Evolutionary conservation across 1,140 invertebrate genomes (phyloP).

Genomic region (Cotesia typhae): DNA sequence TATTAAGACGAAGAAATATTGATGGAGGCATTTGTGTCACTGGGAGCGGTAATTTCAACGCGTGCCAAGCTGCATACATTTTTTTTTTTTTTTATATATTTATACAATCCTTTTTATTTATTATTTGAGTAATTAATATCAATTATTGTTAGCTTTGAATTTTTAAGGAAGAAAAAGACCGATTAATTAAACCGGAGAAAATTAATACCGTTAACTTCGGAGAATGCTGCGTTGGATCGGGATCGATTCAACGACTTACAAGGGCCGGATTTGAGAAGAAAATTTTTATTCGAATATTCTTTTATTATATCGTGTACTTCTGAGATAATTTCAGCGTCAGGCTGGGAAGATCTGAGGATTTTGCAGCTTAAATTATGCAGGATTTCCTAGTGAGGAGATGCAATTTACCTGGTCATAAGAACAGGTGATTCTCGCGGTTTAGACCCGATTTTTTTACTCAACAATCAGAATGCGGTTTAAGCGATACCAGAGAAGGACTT

Average conservation of each 20-base stretch:
- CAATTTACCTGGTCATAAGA: not conserved
- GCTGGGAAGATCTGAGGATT: no score
- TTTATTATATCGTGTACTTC: no score
- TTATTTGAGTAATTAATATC: not conserved
- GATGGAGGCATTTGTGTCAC: slow-evolving; percentile 50
- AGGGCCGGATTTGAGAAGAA: no score
- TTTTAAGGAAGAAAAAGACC: no score
- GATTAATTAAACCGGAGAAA: not conserved
- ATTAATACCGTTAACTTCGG: not conserved
- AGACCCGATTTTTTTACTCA: slow-evolving; percentile 7
- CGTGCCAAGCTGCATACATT: slow-evolving; percentile 37
- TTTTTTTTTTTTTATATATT: not conserved
- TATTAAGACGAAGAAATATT: not conserved
- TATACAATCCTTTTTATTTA: not conserved
- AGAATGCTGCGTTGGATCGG: no score
- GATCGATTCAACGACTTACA: no score
- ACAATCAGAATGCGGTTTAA: slow-evolving; percentile 27
- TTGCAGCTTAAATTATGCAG: not conserved
- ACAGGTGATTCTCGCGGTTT: slow-evolving; percentile 20
- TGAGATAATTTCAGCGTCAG: no score
- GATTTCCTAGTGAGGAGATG: slow-evolving; percentile 25
- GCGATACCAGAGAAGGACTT: slow-evolving; percentile 24
- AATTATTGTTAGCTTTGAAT: no score
- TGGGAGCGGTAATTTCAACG: slow-evolving; percentile 54
- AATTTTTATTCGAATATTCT: no score